Evolutionary conservation across 2,797 vertebrate species (phyloP).

Genomic region (Platyrinchus mystaceus): DNA sequence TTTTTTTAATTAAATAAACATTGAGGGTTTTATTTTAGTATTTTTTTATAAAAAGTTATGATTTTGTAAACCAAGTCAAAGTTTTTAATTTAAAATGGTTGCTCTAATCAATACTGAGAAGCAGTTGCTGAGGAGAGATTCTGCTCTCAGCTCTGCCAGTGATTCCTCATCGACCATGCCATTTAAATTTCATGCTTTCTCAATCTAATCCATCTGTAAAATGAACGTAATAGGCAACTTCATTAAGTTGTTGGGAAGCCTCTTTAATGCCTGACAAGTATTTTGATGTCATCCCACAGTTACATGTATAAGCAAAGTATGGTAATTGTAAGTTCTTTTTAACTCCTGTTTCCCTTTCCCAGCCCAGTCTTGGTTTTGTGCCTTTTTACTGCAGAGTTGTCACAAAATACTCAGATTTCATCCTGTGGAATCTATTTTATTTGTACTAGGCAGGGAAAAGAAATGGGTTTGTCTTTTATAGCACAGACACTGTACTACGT

Average conservation of each 20-base stretch:
- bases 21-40: neutral
- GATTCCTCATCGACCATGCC: neutral
- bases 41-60: neutral
- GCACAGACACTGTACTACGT: neutral
- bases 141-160: slow-evolving; percentile 2
- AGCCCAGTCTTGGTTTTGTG: neutral
- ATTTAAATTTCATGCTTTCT: slow-evolving; percentile 30
- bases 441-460: neutral
- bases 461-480: neutral
- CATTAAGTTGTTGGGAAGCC: neutral
- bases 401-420: neutral
- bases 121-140: neutral
- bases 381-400: neutral
- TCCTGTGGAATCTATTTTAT: neutral
- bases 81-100: neutral
- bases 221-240: neutral
- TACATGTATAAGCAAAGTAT: neutral
- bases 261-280: neutral
- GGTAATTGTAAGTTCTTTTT: neutral
- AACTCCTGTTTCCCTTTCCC: neutral
- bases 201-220: slow-evolving; percentile 17
- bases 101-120: neutral
- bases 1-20: neutral
- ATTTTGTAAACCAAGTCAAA: neutral
- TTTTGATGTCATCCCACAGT: neutral